Evolutionary conservation across 1,140 invertebrate species (phyloP), one percentile per base, ranked within the genome.

Genomic region (Drosophila triauraria): DNA sequence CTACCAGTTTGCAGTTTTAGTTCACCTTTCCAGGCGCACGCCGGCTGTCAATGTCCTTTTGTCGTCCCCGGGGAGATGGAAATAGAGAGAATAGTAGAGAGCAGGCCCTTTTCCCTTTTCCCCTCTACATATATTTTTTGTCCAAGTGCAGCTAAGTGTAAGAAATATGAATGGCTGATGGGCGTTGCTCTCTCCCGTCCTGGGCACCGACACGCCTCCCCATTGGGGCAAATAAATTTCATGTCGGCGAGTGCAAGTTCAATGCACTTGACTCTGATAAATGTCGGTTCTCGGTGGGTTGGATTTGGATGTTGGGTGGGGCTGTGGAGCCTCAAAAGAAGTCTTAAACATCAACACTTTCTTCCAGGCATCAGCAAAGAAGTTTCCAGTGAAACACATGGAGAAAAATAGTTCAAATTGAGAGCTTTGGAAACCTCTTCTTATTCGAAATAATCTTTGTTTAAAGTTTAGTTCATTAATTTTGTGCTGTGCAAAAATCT

Each of bases 121-220:
- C 15, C 9, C 63, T 76, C 50, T 64, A n/a, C n/a, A 23, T 20
- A 23, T 54, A 13, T 53, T 53, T 48, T 50, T 82, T 86, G 84
- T 87, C 77, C 72, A 75, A 83, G 74, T 80, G 80, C 83, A 88
- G 65, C 85, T 54, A 68, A 77, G 83, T 87, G 83, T 68, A 88
- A 83, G 48, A 88, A 88, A 87, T 87, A 87, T 87, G 83, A 87
- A 87, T 87, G 83, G 68, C 70, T 75, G 63, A 75, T 86, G 83
- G 83, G 79, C 79, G 63, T 62, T 32, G 30, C 30, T 50, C 30
- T 50, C 30, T 50, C 32, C 32, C 38, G 51, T 38, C 51, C 51
- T 15, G 51, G 27, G 40, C 70, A 71, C 48, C 43, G 61, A 72
- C 72, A 88, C 83, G 83, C 83, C 83, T 74, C 69, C 74, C 69